Evolutionary conservation across 2,113 vertebrate species (phyloP).

Genomic region (Echinops telfairi): DNA sequence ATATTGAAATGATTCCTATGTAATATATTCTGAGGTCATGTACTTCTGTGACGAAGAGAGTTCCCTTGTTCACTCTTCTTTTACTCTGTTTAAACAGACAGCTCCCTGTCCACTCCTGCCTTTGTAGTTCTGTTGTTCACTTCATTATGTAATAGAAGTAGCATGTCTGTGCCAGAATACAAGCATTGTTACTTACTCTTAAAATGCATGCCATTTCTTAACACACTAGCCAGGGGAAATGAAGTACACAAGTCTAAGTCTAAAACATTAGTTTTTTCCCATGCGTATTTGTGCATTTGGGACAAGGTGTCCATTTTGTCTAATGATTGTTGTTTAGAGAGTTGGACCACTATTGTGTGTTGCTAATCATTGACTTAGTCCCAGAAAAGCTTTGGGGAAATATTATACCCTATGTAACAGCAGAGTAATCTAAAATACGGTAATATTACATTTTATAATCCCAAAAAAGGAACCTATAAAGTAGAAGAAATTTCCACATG

Average conservation of each 20-base stretch:
- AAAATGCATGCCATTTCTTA: slow-evolving; percentile 89
- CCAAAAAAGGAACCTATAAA: slow-evolving; percentile 31
- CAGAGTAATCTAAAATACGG: slow-evolving; percentile 95
- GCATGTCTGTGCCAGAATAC: slow-evolving; percentile 89
- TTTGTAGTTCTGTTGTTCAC: slow-evolving; percentile 91
- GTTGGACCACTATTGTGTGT: slow-evolving; percentile 95
- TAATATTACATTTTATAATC: slow-evolving; percentile 97
- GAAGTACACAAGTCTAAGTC: slow-evolving; percentile 89
- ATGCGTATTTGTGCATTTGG: slow-evolving; percentile 93
- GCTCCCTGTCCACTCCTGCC: slow-evolving; percentile 89
- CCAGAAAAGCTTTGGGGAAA: slow-evolving; percentile 96
- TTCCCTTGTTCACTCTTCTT: slow-evolving; percentile 83
- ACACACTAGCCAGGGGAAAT: slow-evolving; percentile 91
- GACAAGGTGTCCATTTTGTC: slow-evolving; percentile 92
- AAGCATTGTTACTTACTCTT: slow-evolving; percentile 87
- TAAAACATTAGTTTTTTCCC: slow-evolving; percentile 91
- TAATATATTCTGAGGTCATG: slow-evolving; percentile 55
- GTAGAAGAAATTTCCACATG: too few species aligned
- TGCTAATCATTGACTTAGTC: slow-evolving; percentile 95
- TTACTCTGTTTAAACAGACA: slow-evolving; percentile 90
- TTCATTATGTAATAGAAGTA: slow-evolving; percentile 90
- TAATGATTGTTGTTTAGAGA: slow-evolving; percentile 92
- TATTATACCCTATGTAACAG: slow-evolving; percentile 96
- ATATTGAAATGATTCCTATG: slow-evolving; percentile 80
- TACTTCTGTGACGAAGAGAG: slow-evolving; percentile 79